phyloP scores from a whole-genome alignment of 1,140 invertebrate species.

The Philopotamus ludificatus region DNA sequence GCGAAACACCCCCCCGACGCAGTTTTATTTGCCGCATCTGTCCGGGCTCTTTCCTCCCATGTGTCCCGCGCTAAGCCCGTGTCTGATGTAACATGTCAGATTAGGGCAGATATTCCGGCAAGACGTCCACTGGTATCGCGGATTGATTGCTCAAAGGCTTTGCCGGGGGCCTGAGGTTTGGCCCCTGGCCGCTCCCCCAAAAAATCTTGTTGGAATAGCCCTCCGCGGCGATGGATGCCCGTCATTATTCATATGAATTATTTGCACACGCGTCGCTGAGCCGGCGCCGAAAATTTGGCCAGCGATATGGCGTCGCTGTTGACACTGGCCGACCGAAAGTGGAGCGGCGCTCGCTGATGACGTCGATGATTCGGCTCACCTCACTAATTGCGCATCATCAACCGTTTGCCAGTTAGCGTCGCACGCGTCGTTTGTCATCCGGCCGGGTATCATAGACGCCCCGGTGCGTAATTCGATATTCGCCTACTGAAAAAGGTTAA shows the following conservation, averaged over 20 bases:
- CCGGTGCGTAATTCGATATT: background rate
- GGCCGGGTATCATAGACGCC: background rate
- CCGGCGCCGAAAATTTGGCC: background rate
- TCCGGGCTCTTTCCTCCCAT: too few species aligned
- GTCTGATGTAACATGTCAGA: conserved; percentile 9
- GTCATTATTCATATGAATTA: conserved; percentile 1
- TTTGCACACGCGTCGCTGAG: background rate
- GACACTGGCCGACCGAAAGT: too few species aligned
- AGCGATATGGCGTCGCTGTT: too few species aligned
- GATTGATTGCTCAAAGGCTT: conserved; percentile 19
- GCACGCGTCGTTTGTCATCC: conserved; percentile 7
- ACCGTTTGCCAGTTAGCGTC: conserved; percentile 21
- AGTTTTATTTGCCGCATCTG: too few species aligned
- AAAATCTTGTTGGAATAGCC: conserved; percentile 10
- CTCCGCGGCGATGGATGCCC: background rate
- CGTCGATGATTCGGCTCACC: conserved; percentile 13
- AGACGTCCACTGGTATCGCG: conserved; percentile 5
- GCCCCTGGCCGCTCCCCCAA: background rate
- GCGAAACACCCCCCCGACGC: too few species aligned
- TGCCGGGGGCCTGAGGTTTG: background rate
- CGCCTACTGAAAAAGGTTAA: background rate
- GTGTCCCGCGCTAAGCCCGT: background rate
- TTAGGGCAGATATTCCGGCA: background rate
- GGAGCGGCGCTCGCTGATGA: background rate
- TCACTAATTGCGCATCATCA: conserved; percentile 25